Conservation (phyloP, 2,797 vertebrate species). For the Melanotaenia pygmaea region DNA sequence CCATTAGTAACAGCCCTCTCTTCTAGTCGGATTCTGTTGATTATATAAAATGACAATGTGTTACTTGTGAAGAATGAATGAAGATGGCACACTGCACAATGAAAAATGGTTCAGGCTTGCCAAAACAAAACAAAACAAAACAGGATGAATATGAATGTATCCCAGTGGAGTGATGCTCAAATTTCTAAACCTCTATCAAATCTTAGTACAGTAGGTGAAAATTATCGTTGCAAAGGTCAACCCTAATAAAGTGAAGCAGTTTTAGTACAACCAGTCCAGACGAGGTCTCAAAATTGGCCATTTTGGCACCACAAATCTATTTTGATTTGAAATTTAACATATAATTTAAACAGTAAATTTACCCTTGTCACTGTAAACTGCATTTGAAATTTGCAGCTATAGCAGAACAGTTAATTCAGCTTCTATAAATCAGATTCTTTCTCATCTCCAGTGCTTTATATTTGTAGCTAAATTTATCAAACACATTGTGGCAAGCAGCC, state of each 20-base stretch:
- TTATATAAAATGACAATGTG: no score
- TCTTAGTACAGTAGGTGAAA: background rate
- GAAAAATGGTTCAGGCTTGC: no score
- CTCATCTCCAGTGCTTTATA: conserved; percentile 20
- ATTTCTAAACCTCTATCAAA: background rate
- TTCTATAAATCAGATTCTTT: conserved; percentile 17
- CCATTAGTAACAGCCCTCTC: background rate
- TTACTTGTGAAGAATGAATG: no score
- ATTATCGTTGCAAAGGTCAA: background rate
- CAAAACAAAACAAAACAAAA: no score
- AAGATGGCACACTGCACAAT: no score
- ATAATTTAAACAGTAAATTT: background rate
- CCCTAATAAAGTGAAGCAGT: background rate
- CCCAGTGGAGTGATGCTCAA: no score
- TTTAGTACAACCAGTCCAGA: background rate
- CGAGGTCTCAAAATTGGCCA: no score
- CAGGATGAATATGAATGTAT: no score
- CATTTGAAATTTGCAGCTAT: background rate
- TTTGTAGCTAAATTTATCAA: conserved; percentile 46
- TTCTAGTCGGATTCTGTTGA: background rate
- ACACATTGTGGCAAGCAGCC: conserved; percentile 24
- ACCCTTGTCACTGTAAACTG: background rate
- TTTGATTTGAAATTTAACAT: conserved; percentile 3
- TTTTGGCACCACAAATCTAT: background rate
- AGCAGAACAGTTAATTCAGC: conserved; percentile 17